Percentiles rank a stretch among this genome's conserved stretches.
These are phyloP conservation scores for Motacilla tschutschensis DNA, from an alignment of 2,113 vertebrate species.

Conservation along the genomic window DNA sequence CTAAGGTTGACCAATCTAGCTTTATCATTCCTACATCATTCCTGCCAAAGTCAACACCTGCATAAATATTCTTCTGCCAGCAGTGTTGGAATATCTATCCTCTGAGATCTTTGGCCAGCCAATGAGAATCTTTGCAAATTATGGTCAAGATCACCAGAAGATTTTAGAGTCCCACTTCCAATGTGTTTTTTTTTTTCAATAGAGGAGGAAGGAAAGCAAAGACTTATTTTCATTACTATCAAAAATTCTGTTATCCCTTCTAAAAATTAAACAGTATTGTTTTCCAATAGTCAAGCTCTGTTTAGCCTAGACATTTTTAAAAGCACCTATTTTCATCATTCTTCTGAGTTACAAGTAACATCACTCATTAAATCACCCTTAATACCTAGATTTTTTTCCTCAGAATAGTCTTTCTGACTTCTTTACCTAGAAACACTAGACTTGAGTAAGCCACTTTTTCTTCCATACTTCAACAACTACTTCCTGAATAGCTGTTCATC, in stretches of 20 bases:
- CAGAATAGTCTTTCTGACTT: background rate
- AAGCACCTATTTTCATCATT: background rate
- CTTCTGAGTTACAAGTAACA: background rate
- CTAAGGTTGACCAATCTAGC: background rate
- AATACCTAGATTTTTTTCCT: background rate
- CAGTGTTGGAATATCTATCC: background rate
- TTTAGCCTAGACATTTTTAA: background rate
- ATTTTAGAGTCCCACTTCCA: background rate
- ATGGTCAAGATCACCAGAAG: background rate
- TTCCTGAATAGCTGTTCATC: background rate
- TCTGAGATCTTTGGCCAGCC: background rate
- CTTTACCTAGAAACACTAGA: conserved; percentile 1
- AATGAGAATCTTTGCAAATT: background rate
- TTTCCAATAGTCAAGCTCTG: background rate
- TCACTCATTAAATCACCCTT: background rate
- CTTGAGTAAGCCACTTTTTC: background rate
- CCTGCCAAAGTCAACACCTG: background rate
- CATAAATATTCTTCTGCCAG: background rate
- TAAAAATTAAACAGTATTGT: background rate
- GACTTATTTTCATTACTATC: background rate
- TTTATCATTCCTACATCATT: background rate
- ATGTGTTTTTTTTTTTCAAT: background rate
- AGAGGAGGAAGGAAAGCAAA: background rate
- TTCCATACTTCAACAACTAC: background rate
- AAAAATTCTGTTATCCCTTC: background rate